Percentiles rank a stretch among this genome's conserved stretches.
phyloP scores from a whole-genome alignment of 2,113 vertebrate genomes.

The Bubo bubo region DNA sequence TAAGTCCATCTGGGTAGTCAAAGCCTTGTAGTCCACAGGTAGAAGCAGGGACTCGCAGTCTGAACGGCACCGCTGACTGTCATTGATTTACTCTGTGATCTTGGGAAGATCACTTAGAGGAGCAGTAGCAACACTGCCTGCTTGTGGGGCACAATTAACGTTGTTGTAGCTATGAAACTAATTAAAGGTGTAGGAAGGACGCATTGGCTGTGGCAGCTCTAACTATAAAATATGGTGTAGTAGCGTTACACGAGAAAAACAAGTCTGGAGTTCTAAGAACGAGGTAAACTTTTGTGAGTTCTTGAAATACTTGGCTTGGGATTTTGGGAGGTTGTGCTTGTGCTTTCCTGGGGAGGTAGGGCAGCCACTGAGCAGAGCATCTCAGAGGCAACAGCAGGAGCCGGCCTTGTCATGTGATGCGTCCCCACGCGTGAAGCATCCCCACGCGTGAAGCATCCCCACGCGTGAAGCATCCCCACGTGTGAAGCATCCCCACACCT shows the following conservation, averaged over 20 bases:
- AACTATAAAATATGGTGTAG: rapidly evolving
- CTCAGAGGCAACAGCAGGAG: background rate
- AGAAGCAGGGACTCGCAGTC: background rate
- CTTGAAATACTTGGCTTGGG: background rate
- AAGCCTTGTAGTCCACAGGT: background rate
- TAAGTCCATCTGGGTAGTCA: background rate
- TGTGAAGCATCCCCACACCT: rapidly evolving
- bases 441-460: no score
- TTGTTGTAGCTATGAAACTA: background rate
- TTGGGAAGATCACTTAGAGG: background rate
- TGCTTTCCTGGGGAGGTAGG: background rate
- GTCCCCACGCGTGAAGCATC: no score
- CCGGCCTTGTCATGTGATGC: rapidly evolving
- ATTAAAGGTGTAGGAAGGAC: background rate
- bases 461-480: rapidly evolving
- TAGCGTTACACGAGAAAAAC: background rate
- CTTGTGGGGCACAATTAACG: background rate
- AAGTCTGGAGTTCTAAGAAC: background rate
- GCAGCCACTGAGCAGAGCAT: background rate
- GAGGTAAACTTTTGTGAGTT: background rate
- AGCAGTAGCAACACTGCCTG: background rate
- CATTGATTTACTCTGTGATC: background rate
- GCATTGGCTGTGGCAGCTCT: background rate
- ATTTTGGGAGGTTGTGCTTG: background rate
- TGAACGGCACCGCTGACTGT: rapidly evolving